phyloP scores from a whole-genome alignment of 2,113 vertebrate genomes.

The Callipepla californica region DNA sequence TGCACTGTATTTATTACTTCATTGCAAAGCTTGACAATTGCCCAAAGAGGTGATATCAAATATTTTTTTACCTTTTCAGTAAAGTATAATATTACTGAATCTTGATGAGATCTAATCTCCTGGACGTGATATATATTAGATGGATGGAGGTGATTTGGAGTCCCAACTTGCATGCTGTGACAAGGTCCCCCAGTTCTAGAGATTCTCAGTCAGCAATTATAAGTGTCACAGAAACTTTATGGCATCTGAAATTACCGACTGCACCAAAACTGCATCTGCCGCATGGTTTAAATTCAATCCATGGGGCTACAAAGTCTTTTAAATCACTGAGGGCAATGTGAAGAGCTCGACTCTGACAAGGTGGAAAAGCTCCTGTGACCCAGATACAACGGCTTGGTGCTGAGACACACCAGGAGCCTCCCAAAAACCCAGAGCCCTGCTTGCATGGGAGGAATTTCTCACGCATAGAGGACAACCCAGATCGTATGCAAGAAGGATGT shows the following conservation, averaged over 20 bases:
- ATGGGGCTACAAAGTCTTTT: not conserved
- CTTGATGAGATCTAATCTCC: not conserved
- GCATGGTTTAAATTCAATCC: not conserved
- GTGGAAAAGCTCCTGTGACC: not conserved
- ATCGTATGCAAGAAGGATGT: not conserved
- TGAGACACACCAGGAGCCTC: not conserved
- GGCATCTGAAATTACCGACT: not conserved
- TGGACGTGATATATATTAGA: not conserved
- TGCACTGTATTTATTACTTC: not conserved
- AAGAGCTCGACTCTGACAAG: not conserved
- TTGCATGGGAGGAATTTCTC: not conserved
- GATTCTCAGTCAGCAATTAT: not conserved
- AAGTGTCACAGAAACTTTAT: not conserved
- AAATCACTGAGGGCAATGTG: not conserved
- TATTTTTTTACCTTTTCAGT: not conserved
- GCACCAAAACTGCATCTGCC: not conserved
- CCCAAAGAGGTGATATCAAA: not conserved
- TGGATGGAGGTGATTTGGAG: not conserved
- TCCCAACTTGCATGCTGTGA: not conserved
- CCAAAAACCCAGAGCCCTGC: not conserved
- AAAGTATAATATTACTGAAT: not conserved
- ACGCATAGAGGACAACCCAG: not conserved
- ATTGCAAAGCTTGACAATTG: not conserved
- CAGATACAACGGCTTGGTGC: conserved; percentile 11
- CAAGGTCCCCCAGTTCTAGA: not conserved